Conservation (phyloP, 2,888 invertebrate species). For the Seira ritae region DNA sequence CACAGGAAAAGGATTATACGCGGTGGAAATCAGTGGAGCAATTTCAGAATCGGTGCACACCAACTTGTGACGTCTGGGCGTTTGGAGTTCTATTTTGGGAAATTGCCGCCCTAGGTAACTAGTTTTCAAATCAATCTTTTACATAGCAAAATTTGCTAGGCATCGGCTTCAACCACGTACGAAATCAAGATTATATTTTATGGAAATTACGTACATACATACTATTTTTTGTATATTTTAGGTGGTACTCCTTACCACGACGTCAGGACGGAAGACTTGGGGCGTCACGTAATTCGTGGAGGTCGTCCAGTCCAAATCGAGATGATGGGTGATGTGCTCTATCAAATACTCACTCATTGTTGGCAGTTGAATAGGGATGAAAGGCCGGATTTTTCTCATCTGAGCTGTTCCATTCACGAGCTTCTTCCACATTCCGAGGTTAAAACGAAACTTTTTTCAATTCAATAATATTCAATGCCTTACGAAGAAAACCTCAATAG, state of each 20-base stretch:
- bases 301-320: slow-evolving; percentile 84
- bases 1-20: slow-evolving; percentile 82
- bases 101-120: slow-evolving; percentile 82
- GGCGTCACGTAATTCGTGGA: slow-evolving; percentile 83
- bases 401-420: slow-evolving; percentile 72
- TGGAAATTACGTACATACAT: slow-evolving; percentile 24
- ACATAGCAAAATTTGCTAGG: too few species aligned
- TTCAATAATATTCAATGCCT: too few species aligned
- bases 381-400: slow-evolving; percentile 78
- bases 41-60: slow-evolving; percentile 81
- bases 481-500: too few species aligned
- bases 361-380: slow-evolving; percentile 91
- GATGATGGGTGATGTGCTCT: slow-evolving; percentile 86
- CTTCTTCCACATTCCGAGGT: slow-evolving; percentile 71
- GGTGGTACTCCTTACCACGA: slow-evolving; percentile 87
- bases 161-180: too few species aligned
- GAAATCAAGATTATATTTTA: neutral
- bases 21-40: slow-evolving; percentile 89
- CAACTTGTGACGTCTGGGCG: slow-evolving; percentile 89
- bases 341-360: slow-evolving; percentile 88
- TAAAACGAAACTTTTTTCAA: neutral
- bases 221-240: slow-evolving; percentile 66
- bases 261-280: slow-evolving; percentile 82
- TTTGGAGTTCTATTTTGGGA: slow-evolving; percentile 91
- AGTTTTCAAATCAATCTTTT: neutral